Conservation (phyloP, 2,888 invertebrate genomes). For the Clepsis dumicolana region DNA sequence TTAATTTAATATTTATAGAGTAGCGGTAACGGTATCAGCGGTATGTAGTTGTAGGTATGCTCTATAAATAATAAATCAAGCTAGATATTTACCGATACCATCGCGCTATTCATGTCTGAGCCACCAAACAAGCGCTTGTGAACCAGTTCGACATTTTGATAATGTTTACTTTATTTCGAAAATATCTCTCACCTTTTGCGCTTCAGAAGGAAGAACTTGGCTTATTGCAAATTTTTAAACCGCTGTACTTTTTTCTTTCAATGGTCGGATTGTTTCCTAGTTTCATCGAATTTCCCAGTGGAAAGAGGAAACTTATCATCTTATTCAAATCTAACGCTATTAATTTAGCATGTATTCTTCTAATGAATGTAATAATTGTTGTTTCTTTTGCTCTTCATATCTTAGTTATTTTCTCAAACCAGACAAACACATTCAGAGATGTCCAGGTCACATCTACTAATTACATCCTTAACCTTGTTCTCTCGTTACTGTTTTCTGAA, state of each 20-base stretch:
- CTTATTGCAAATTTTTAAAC: constrained; percentile 33
- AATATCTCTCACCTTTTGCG: constrained; percentile 29
- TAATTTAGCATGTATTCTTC: constrained; percentile 9
- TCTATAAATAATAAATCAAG: neutral
- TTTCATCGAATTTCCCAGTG: constrained; percentile 22
- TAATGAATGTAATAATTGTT: constrained; percentile 1
- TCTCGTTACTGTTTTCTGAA: neutral
- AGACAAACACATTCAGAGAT: neutral
- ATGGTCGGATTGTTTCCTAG: constrained; percentile 24
- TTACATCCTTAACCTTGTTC: constrained; percentile 12
- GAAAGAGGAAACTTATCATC: constrained; percentile 1
- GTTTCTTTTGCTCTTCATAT: constrained; percentile 27
- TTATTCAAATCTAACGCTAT: constrained; percentile 11
- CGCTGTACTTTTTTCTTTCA: constrained; percentile 23
- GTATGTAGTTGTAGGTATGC: too few relatives aligned
- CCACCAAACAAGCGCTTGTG: neutral
- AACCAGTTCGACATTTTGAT: neutral
- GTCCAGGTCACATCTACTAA: constrained; percentile 10
- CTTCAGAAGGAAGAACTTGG: constrained; percentile 20
- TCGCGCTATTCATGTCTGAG: neutral
- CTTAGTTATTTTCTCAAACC: neutral
- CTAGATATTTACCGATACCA: neutral
- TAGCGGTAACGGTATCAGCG: too few relatives aligned
- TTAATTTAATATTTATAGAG: too few relatives aligned
- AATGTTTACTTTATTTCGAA: constrained; percentile 18